Evolutionary conservation across 2,888 invertebrate species (phyloP), one percentile per base, ranked within the genome.

Genomic region (Drosophila melanosoma): DNA sequence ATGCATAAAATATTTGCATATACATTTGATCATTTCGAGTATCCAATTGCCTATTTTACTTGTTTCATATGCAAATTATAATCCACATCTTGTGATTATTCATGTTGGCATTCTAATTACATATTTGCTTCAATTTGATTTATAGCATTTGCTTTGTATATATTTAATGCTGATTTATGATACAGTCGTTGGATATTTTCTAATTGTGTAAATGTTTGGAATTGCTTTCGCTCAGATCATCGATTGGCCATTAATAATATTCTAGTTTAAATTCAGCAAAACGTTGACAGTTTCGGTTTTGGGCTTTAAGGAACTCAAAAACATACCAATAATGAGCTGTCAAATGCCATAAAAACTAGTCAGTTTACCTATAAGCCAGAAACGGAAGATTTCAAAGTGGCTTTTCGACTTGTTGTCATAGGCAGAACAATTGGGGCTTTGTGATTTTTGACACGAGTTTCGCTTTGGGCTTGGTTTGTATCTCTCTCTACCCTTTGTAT

Each of bases 161-260:
- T 62, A 65, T 61, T 74, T 53, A 49, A 35, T 60, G 64, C 67
- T 81, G 77, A 81, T 77, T 79, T 81, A 74, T 77, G 63, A 65
- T 49, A 29, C 42, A 56, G 40, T 53, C 49, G 60, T 56, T 26
- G 40, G 49, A 63, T 71, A 63, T 76, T 81, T 81, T 63, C 61
- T 65, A 73, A 81, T 76, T 81, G 67, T 73, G 62, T 53, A 77
- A 76, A 77, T 81, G 57, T 74, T 79, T 77, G 74, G n/a, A n/a
- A 57, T 60, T 52, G 66, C 61, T 69, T 23, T 33, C 53, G 29
- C 62, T 62, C 42, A 64, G 72, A 66, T 79, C 81, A 64, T 69
- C 72, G 69, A 76, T 71, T 81, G 57, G 57, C 4, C 40, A 56
- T 79, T 75, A 67, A 74, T 79, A 56, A 60, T 62, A 52, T 51